A percentile compares a stretch with the other conserved stretches of the same genome.
These are phyloP conservation scores for Thalassoma bifasciatum DNA, from an alignment of 2,113 vertebrate genomes.

Conservation along the genomic window DNA sequence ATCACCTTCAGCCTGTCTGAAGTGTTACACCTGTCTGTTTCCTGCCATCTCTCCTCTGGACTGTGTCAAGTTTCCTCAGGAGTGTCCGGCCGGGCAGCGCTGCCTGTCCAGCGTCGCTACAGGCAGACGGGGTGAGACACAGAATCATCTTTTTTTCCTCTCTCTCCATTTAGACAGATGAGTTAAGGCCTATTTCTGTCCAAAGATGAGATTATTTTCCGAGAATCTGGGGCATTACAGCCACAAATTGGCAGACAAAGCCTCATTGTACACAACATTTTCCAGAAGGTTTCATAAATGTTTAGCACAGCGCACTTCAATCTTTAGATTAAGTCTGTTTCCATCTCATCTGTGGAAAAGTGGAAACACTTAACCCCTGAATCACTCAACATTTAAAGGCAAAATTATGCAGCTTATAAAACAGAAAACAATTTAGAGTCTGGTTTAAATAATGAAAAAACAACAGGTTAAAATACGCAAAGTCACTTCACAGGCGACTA, in stretches of 20 bases:
- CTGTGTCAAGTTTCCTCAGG: conserved; percentile 79
- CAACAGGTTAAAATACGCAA: neutral
- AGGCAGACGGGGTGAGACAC: conserved; percentile 75
- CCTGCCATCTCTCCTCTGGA: conserved; percentile 82
- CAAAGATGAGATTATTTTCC: conserved; percentile 25
- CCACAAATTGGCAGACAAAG: conserved; percentile 29
- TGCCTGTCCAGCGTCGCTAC: conserved; percentile 78
- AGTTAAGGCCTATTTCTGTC: conserved; percentile 6
- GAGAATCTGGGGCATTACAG: conserved; percentile 15
- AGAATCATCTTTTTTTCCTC: neutral
- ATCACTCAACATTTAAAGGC: neutral
- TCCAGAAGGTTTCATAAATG: conserved; percentile 12
- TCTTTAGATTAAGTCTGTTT: neutral
- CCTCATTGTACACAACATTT: conserved; percentile 12
- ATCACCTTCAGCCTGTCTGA: conserved; percentile 68
- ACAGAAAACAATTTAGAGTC: neutral
- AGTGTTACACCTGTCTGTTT: conserved; percentile 84
- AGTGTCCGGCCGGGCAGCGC: conserved; percentile 76
- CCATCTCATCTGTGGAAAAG: neutral
- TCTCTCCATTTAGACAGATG: neutral
- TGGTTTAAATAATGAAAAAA: neutral
- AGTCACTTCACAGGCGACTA: neutral
- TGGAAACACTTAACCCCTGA: neutral
- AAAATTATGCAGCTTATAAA: neutral
- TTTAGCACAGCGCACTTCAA: neutral